phyloP scores from a whole-genome alignment of 2,113 vertebrate genomes.

The Chaetura pelagica region DNA sequence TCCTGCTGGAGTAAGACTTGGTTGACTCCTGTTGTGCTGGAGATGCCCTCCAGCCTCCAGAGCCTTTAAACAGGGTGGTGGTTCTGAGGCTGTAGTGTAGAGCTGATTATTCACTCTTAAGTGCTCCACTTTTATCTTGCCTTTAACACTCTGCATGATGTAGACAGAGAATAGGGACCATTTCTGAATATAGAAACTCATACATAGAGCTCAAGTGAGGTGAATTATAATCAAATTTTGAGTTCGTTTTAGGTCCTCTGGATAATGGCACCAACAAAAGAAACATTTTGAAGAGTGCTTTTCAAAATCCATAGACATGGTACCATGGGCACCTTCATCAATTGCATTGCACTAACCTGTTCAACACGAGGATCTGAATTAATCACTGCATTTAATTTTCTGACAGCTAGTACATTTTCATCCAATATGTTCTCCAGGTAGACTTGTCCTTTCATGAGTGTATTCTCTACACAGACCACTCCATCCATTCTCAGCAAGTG shows the following conservation, averaged over 20 bases:
- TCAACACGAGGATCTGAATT: constrained; percentile 75
- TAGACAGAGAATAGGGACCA: not conserved
- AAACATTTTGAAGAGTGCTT: constrained; percentile 35
- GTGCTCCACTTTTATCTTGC: constrained; percentile 14
- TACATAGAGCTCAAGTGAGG: constrained; percentile 5
- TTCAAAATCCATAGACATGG: constrained; percentile 34
- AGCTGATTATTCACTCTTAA: constrained; percentile 44
- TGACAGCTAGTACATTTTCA: constrained; percentile 78
- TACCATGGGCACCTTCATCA: not conserved
- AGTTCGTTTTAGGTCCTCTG: constrained; percentile 51
- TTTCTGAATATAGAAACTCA: constrained; percentile 37
- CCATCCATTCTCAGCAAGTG: constrained; percentile 80
- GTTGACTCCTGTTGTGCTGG: not conserved
- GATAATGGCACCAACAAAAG: constrained; percentile 45
- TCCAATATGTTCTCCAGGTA: constrained; percentile 79
- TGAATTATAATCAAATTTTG: constrained; percentile 31
- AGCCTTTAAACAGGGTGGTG: not conserved
- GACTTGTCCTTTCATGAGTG: constrained; percentile 82
- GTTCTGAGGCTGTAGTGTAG: not conserved
- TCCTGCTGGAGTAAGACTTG: not conserved
- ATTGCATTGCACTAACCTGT: constrained; percentile 73
- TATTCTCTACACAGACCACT: constrained; percentile 82
- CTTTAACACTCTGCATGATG: not conserved
- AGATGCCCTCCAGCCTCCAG: not conserved
- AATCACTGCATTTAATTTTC: constrained; percentile 81